Evolutionary conservation across 1,140 invertebrate genomes (phyloP).

Genomic region (Cydia strobilella): DNA sequence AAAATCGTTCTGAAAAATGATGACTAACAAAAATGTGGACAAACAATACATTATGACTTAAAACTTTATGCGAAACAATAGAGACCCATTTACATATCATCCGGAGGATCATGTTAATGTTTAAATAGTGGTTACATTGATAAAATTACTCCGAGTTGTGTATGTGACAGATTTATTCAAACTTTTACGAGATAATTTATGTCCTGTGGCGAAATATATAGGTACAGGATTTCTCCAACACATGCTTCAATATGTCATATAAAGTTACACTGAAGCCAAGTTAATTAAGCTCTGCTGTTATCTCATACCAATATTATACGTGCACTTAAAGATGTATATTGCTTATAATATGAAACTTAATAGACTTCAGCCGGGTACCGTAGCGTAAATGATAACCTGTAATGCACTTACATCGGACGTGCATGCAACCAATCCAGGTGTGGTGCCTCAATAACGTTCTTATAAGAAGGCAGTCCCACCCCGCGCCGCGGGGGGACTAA

Average conservation of each 20-base stretch:
- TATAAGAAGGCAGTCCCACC: constrained; percentile 14
- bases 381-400: constrained; percentile 7
- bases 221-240: too few relatives aligned
- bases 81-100: too few relatives aligned
- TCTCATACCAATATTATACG: neutral
- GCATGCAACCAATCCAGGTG: constrained; percentile 6
- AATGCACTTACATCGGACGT: constrained; percentile 1
- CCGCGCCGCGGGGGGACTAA: constrained; percentile 26
- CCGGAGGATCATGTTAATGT: too few relatives aligned
- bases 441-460: constrained; percentile 7
- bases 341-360: neutral
- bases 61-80: too few relatives aligned
- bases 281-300: neutral
- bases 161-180: too few relatives aligned
- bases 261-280: neutral
- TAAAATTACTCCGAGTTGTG: too few relatives aligned
- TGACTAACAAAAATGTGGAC: too few relatives aligned
- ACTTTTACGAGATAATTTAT: too few relatives aligned
- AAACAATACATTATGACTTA: too few relatives aligned
- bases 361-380: neutral
- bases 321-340: neutral
- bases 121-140: too few relatives aligned
- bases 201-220: too few relatives aligned
- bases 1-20: too few relatives aligned
- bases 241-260: neutral